Conservation (phyloP, 2,888 invertebrate species). For the Trypoxylon attenuatum region DNA sequence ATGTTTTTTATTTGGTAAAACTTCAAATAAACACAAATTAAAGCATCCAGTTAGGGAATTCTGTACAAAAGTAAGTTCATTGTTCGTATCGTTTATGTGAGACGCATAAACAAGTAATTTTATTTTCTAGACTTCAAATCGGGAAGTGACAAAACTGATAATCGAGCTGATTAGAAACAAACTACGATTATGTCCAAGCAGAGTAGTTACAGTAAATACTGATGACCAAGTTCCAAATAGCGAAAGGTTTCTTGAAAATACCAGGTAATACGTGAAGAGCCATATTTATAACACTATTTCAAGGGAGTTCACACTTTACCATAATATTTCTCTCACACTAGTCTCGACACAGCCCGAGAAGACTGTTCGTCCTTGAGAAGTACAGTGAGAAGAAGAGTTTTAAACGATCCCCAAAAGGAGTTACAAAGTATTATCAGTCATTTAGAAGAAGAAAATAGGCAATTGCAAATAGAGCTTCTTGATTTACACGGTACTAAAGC, state of each 20-base stretch:
- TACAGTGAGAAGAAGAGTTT: conserved; percentile 65
- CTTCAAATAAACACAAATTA: conserved; percentile 79
- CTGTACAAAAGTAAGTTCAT: conserved; percentile 75
- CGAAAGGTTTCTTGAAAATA: conserved; percentile 44
- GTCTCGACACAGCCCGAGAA: conserved; percentile 60
- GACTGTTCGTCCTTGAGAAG: conserved; percentile 65
- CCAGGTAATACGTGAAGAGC: neutral
- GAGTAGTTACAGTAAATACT: conserved; percentile 53
- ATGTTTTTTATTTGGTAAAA: conserved; percentile 81
- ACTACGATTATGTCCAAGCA: conserved; percentile 68
- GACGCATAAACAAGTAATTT: conserved; percentile 4
- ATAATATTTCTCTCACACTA: conserved; percentile 27
- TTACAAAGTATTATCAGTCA: conserved; percentile 83
- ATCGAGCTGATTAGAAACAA: conserved; percentile 71
- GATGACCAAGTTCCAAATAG: conserved; percentile 57
- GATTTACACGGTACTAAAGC: conserved; percentile 69
- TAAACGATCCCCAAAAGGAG: conserved; percentile 78
- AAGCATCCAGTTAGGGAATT: conserved; percentile 82
- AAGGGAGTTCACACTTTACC: neutral
- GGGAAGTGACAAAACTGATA: conserved; percentile 69
- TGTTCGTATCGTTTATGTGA: conserved; percentile 1
- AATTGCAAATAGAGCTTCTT: conserved; percentile 68
- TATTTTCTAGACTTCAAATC: conserved; percentile 64
- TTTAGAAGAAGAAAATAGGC: conserved; percentile 81
- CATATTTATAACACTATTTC: neutral